Percentiles rank a stretch among this genome's conserved stretches.
Evolutionary conservation across 2,797 vertebrate species (phyloP).

Genomic region (Oryzias sinensis): DNA sequence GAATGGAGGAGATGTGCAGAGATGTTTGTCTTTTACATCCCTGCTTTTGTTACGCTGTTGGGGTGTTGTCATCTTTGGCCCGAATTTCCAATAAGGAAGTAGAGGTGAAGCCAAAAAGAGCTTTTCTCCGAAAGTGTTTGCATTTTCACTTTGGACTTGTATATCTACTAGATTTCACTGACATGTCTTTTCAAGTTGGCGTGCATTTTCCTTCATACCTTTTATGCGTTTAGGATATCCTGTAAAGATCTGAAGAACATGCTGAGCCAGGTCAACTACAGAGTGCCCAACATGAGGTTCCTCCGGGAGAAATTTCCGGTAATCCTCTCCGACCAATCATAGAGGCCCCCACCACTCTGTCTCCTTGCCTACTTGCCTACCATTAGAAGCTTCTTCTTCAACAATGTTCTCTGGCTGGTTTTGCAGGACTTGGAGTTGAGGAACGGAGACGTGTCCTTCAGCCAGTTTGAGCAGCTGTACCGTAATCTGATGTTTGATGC

Average conservation of each 20-base stretch:
- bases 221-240: constrained; percentile 85
- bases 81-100: constrained; percentile 37
- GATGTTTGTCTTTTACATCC: constrained; percentile 67
- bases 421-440: constrained; percentile 90
- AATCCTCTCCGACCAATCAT: constrained; percentile 52
- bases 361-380: constrained; percentile 8
- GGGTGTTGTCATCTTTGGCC: constrained; percentile 34
- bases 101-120: constrained; percentile 34
- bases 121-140: neutral
- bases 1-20: constrained; percentile 63
- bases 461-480: constrained; percentile 95
- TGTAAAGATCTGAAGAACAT: constrained; percentile 98
- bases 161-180: neutral
- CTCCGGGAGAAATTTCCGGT: constrained; percentile 94
- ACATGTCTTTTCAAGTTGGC: neutral
- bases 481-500: constrained; percentile 96
- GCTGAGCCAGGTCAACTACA: constrained; percentile 98
- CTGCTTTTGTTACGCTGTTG: constrained; percentile 51
- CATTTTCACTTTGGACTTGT: constrained; percentile 1
- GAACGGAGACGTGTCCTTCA: constrained; percentile 91
- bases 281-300: constrained; percentile 97
- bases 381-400: constrained; percentile 11
- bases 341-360: constrained; percentile 4
- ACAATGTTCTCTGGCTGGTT: neutral
- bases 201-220: constrained; percentile 22